phyloP scores from a whole-genome alignment of 2,888 invertebrate genomes.

The Trichopoda pennipes region DNA sequence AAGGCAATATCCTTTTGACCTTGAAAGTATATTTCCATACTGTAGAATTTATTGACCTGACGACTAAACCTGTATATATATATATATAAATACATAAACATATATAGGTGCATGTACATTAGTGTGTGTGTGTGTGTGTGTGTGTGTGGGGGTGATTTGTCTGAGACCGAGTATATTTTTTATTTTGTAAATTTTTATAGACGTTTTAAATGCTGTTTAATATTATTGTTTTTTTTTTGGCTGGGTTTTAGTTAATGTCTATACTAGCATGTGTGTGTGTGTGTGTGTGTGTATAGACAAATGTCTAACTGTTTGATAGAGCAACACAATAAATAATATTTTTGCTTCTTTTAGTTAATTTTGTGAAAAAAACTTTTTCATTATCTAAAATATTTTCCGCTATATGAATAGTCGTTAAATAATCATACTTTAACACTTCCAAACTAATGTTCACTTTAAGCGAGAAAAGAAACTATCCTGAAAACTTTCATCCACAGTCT shows the following conservation, averaged over 20 bases:
- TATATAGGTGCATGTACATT: too few species aligned
- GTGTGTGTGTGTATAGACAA: too few species aligned
- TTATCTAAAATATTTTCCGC: too few species aligned
- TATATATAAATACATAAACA: conserved; percentile 15
- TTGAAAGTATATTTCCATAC: conserved; percentile 79
- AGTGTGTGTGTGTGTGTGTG: neutral
- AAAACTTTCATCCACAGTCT: too few species aligned
- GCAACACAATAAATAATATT: too few species aligned
- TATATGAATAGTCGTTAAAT: too few species aligned
- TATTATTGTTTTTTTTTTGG: conserved; percentile 30
- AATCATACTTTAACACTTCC: too few species aligned
- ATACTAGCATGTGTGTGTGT: neutral
- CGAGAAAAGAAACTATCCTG: too few species aligned
- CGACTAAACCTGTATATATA: conserved; percentile 45
- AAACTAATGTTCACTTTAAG: too few species aligned
- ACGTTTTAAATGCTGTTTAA: too few species aligned
- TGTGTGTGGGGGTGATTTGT: conserved; percentile 59
- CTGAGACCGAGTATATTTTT: conserved; percentile 46
- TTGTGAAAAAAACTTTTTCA: too few species aligned
- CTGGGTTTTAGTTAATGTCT: conserved; percentile 23
- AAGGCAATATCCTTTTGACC: conserved; percentile 81
- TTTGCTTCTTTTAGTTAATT: too few species aligned
- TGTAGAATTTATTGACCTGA: conserved; percentile 80
- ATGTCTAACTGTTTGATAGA: neutral
- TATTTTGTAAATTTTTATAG: neutral